Percentiles rank a stretch among this genome's conserved stretches.
These are phyloP conservation scores for Mirza zaza DNA, from an alignment of 2,113 vertebrate genomes.

Conservation along the genomic window DNA sequence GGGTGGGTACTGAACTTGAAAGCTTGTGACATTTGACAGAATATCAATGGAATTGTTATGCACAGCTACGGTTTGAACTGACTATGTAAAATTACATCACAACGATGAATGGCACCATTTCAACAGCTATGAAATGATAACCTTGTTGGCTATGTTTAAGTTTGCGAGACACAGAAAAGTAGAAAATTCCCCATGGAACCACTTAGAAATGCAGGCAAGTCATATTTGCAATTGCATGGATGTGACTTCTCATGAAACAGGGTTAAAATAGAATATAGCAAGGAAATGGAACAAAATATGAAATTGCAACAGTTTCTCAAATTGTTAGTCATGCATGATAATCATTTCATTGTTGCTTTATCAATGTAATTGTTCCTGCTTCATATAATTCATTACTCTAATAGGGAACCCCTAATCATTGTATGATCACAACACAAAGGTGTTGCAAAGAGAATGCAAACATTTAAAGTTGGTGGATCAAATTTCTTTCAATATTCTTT, in stretches of 20 bases:
- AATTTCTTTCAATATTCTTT: background rate
- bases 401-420: background rate
- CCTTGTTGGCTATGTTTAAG: conserved; percentile 34
- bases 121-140: conserved; percentile 65
- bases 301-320: background rate
- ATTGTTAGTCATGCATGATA: background rate
- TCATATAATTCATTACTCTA: background rate
- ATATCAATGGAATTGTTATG: conserved; percentile 69
- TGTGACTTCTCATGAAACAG: background rate
- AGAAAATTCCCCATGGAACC: conserved; percentile 18
- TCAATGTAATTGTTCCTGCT: background rate
- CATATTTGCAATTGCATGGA: conserved; percentile 17
- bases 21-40: conserved; percentile 72
- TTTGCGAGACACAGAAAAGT: background rate
- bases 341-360: background rate
- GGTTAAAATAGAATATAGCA: background rate
- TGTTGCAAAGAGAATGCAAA: background rate
- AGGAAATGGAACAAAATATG: background rate
- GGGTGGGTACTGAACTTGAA: conserved; percentile 66
- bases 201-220: conserved; percentile 44
- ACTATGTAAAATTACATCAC: conserved; percentile 73
- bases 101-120: conserved; percentile 62
- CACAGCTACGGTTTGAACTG: conserved; percentile 23
- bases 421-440: background rate
- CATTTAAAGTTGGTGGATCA: background rate